Base-by-base conservation (phyloP, 2,888 invertebrate species). In the Lacanobia wlatinum region DNA sequence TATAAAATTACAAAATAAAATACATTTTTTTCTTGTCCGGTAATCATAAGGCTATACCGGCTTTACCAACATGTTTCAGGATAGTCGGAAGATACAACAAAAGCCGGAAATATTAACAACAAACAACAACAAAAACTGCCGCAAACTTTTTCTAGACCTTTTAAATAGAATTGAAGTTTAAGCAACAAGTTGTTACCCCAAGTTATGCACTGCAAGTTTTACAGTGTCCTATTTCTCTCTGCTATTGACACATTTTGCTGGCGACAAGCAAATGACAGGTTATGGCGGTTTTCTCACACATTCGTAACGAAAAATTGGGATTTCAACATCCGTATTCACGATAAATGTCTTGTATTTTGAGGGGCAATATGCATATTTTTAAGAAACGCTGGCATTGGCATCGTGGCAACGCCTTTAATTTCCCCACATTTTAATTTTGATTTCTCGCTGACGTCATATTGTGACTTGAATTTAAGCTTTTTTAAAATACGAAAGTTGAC, bases 181-280 rank as follows among this genome's bases (percentile, higher is more conserved):
- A 52, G 82, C 79, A 79, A 81, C 82, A 81, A 76, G 82, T 81
- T 38, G 77, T 34, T 69, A 40, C 23, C 69, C 61, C 56, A 38
- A 67, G 66, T 23, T 63, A 7, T 63, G 34, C 58, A 38, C 53
- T 43, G 16, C 21, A 48, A 52, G 43, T 55, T 40, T 40, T 60
- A 50, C 40, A 61, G 56, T 61, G 9, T 53, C 12, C 14, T 56
- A 63, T 64, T 67, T 79, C 52, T 23, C 61, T 64, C 63, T 18
- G n/a, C 40, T 61, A 68, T 76, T 61, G 63, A 67, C 63, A 67
- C 38, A 48, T 50, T 65, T 67, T 60, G 52, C 43, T 21, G 43
- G 18, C 43, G 43, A 40, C 46, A 48, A 70, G 50, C 34, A 46
- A 28, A 52, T 66, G 62, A 63, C 50, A 80, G 53, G 40, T 28